Evolutionary conservation across 1,140 invertebrate genomes (phyloP), one percentile per base, ranked within the genome.

Genomic region (Hormaphis cornu): DNA sequence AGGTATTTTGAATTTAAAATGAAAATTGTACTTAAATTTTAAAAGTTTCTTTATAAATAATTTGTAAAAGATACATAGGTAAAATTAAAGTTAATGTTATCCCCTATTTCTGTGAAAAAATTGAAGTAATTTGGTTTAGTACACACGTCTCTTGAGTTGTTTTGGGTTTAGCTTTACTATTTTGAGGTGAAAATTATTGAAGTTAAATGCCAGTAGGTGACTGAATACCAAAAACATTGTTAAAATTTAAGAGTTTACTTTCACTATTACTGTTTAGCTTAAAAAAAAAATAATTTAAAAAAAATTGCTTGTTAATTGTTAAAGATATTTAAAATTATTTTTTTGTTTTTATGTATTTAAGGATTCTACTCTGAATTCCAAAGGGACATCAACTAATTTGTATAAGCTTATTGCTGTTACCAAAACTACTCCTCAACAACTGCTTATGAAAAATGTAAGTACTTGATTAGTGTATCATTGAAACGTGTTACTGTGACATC

Each of bases 401-500:
- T 48, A 66, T 35, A 66, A 66, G 50, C 28, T 66, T 22, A 28
- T 66, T 48, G 61, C 61, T 24, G 28, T 66, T 9, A 66, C 61
- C 10, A 66, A 66, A 66, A 66, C 61, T 48, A 66, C 61, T 66
- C 61, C 61, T 30, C 61, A 66, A 1, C 20, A 66, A 3, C 40
- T 66, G 30, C 28, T 66, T 20, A 50, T 50, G 18, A 66, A 66
- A 48, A 66, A 66, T 18, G 61, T 66, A 66, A 50, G n/a, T 58
- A 26, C 30, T 33, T 6, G 9, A 33, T 33, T n/a, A n/a, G n/a
- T n/a, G n/a, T n/a, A n/a, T n/a, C n/a, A n/a, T n/a, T n/a, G n/a
- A n/a, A n/a, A n/a, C n/a, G n/a, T n/a, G n/a, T n/a, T n/a, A n/a
- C n/a, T n/a, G n/a, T n/a, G n/a, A n/a, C n/a, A n/a, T n/a, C n/a